phyloP scores from a whole-genome alignment of 2,797 vertebrate species.

The Pantherophis alleghaniensis region DNA sequence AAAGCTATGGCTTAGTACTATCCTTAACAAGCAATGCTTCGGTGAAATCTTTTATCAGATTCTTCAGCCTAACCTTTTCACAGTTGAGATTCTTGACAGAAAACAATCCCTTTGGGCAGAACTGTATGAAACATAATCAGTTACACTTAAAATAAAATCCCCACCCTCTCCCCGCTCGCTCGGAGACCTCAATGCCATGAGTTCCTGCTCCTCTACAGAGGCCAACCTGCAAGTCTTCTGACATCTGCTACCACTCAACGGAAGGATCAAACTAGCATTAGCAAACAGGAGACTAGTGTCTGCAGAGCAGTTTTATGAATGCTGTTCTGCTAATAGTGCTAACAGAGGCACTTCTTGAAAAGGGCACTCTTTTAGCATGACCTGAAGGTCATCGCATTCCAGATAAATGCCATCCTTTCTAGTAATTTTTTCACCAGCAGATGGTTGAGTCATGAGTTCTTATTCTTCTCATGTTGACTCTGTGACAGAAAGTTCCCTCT shows the following conservation, averaged over 20 bases:
- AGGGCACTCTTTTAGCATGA: conserved; percentile 22
- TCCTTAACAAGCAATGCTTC: not conserved
- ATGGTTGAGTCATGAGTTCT: conserved; percentile 17
- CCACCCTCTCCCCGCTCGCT: too few species aligned
- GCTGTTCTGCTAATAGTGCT: conserved; percentile 20
- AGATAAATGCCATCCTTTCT: conserved; percentile 32
- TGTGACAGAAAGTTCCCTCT: not conserved
- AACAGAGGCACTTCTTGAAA: conserved; percentile 30
- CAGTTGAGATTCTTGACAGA: not conserved
- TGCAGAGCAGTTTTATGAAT: conserved; percentile 28
- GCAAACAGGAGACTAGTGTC: conserved; percentile 33
- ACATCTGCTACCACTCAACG: conserved; percentile 30
- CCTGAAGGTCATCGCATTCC: conserved; percentile 24
- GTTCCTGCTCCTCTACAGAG: not conserved
- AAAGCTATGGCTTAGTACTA: not conserved
- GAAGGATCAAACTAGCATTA: conserved; percentile 27
- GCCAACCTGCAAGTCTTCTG: conserved; percentile 13
- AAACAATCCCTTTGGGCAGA: not conserved
- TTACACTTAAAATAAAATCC: not conserved
- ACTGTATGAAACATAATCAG: not conserved
- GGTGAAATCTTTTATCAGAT: not conserved
- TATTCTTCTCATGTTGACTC: conserved; percentile 6
- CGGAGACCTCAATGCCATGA: not conserved
- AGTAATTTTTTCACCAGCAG: conserved; percentile 7
- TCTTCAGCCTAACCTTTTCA: not conserved